phyloP scores from a whole-genome alignment of 2,113 vertebrate genomes.

The Delphinus delphis region DNA sequence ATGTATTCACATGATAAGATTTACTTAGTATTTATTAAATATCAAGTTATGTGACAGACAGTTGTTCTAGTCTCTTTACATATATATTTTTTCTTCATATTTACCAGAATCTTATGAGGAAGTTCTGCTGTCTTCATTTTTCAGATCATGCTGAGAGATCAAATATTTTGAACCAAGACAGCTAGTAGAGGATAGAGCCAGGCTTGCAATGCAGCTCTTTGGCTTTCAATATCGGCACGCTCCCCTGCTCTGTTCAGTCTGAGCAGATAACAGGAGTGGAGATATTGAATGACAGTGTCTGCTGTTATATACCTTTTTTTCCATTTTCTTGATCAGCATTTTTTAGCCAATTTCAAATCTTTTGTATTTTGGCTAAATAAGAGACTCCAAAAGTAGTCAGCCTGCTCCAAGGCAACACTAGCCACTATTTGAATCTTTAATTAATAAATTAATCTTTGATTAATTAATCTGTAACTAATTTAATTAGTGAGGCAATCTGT shows the following conservation, averaged over 20 bases:
- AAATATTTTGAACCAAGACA: not conserved
- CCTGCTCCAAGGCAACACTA: conserved; percentile 6
- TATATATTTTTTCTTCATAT: not conserved
- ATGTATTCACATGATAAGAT: not conserved
- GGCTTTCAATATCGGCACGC: not conserved
- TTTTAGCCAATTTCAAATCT: conserved; percentile 44
- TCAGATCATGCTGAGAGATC: not conserved
- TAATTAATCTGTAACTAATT: not conserved
- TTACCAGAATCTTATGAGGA: not conserved
- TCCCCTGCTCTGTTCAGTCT: not conserved
- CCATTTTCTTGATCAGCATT: conserved; percentile 19
- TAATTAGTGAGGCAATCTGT: conserved; percentile 58
- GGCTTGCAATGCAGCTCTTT: not conserved
- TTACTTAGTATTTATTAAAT: conserved; percentile 54
- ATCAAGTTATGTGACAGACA: not conserved
- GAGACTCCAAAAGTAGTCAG: conserved; percentile 49
- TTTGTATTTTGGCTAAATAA: conserved; percentile 62
- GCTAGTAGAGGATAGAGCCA: not conserved
- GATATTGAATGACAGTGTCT: not conserved
- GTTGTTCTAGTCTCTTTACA: not conserved
- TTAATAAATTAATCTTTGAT: not conserved
- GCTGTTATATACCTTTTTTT: not conserved
- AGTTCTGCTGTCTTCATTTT: not conserved
- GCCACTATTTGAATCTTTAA: conserved; percentile 53
- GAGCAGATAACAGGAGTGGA: not conserved